Evolutionary conservation across 2,797 vertebrate genomes (phyloP).

Genomic region (Malurus leucopterus): DNA sequence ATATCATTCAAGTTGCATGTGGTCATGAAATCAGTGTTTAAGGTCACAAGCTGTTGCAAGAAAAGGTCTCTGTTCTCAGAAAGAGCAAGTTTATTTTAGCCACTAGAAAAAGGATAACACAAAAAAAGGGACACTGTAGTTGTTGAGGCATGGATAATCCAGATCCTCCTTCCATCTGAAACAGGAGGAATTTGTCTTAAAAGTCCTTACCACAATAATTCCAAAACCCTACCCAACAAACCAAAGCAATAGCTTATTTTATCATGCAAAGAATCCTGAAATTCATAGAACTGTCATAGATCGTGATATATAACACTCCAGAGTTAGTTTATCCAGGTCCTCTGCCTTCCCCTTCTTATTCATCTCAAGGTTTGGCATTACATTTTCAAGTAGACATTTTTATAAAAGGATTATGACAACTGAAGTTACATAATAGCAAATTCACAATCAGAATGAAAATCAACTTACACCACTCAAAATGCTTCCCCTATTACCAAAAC

Average conservation of each 20-base stretch:
- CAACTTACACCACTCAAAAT: not conserved
- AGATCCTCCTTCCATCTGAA: not conserved
- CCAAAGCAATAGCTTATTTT: not conserved
- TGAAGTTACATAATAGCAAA: not conserved
- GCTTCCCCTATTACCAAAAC: not conserved
- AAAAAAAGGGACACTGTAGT: not conserved
- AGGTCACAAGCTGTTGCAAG: not conserved
- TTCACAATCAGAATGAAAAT: not conserved
- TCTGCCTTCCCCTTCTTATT: not conserved
- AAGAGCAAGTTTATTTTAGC: not conserved
- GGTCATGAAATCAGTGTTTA: not conserved
- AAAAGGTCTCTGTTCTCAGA: not conserved
- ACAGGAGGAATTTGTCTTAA: not conserved
- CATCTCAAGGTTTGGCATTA: not conserved
- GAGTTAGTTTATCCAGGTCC: not conserved
- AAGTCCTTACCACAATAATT: not conserved
- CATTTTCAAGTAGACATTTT: not conserved
- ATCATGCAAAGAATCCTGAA: not conserved
- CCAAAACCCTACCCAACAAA: not conserved
- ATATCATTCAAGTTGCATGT: not conserved
- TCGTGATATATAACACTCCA: not conserved
- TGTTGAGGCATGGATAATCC: not conserved
- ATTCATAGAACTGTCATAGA: not conserved
- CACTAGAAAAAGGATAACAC: not conserved
- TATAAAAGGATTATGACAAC: not conserved